Conservation (phyloP, 2,797 vertebrate species). For the Myiothlypis chrysogaster region DNA sequence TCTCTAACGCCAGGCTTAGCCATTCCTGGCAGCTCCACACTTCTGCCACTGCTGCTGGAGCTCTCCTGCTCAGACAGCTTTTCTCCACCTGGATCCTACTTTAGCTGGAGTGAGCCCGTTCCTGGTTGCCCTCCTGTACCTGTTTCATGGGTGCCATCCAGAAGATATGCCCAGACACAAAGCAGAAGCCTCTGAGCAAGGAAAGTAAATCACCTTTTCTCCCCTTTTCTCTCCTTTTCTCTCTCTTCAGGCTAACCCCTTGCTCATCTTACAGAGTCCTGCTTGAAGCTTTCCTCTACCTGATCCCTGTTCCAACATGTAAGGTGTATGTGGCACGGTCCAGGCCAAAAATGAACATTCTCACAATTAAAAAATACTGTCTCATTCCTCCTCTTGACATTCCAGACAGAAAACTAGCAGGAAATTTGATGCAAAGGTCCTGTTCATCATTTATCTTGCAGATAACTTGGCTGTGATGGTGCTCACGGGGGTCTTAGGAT, state of each 20-base stretch:
- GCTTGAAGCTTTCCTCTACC: neutral
- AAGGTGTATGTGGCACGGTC: neutral
- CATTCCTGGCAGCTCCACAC: neutral
- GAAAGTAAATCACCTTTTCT: neutral
- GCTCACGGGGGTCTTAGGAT: too few species aligned
- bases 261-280: neutral
- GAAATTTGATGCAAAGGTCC: neutral
- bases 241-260: neutral
- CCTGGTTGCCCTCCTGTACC: constrained; percentile 3
- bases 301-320: neutral
- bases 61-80: constrained; percentile 35
- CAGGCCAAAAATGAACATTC: neutral
- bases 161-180: neutral
- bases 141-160: neutral
- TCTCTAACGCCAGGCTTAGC: neutral
- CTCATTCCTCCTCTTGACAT: neutral
- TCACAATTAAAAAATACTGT: neutral
- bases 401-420: neutral
- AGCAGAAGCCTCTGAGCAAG: constrained; percentile 8
- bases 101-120: neutral
- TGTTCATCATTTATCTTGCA: neutral
- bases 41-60: constrained; percentile 12
- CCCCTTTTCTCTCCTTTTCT: too few species aligned
- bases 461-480: neutral
- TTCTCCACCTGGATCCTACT: neutral